Conservation (phyloP, 2,888 invertebrate genomes). For the Thera britannica region DNA sequence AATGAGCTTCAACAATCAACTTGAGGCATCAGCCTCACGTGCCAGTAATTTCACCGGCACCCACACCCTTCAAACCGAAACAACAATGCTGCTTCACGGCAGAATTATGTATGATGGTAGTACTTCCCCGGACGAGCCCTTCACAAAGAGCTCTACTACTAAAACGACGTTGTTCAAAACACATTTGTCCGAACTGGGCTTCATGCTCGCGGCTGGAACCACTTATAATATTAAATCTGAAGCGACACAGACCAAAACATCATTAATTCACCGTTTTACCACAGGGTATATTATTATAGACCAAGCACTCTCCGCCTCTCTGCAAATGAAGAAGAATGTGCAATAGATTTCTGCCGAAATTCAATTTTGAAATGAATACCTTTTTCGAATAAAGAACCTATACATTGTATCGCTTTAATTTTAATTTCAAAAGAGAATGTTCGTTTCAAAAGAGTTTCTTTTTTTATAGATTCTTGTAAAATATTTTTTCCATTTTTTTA, state of each 20-base stretch:
- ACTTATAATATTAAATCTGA: slow-evolving; percentile 6
- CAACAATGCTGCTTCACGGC: no score
- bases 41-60: no score
- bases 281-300: background rate
- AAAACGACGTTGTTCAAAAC: no score
- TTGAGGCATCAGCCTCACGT: no score
- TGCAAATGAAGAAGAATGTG: slow-evolving; percentile 12
- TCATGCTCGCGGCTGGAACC: background rate
- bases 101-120: no score
- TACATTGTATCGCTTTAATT: background rate
- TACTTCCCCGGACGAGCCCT: no score
- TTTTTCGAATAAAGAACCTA: background rate
- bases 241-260: slow-evolving; percentile 4
- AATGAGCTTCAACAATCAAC: no score
- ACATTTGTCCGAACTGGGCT: background rate
- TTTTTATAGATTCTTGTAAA: no score
- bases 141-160: no score
- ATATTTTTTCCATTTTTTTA: no score
- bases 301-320: background rate
- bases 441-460: no score
- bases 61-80: no score
- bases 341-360: background rate
- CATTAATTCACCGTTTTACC: slow-evolving; percentile 11
- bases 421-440: background rate
- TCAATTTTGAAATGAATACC: background rate